Conservation (phyloP, 2,113 vertebrate genomes). For the Hiodon alosoides region DNA sequence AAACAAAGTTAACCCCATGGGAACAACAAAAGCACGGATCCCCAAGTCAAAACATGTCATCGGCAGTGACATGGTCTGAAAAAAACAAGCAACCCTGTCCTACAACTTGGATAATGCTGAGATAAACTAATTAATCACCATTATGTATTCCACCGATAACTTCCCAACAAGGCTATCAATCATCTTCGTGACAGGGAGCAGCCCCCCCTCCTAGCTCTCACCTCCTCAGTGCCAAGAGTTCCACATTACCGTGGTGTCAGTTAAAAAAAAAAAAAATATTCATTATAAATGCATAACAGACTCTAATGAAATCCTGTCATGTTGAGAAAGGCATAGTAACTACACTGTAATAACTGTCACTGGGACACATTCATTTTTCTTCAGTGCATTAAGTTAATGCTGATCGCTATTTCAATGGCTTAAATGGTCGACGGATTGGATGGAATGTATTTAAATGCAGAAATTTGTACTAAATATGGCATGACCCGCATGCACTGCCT, state of each 20-base stretch:
- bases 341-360: too few relatives aligned
- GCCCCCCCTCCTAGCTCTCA: background rate
- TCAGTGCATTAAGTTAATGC: too few relatives aligned
- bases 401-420: too few relatives aligned
- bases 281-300: background rate
- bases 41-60: too few relatives aligned
- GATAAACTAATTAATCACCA: conserved; percentile 14
- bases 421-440: too few relatives aligned
- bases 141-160: conserved; percentile 17
- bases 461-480: too few relatives aligned
- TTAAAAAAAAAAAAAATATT: background rate
- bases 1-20: too few relatives aligned
- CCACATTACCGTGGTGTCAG: conserved; percentile 9
- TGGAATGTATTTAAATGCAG: too few relatives aligned
- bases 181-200: background rate
- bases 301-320: background rate
- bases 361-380: too few relatives aligned
- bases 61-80: too few relatives aligned
- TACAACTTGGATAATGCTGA: background rate
- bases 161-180: conserved; percentile 11
- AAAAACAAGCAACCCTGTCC: background rate
- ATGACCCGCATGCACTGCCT: background rate
- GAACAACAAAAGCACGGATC: too few relatives aligned
- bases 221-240: conserved; percentile 1
- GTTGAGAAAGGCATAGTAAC: too few relatives aligned